Conservation (phyloP, 2,113 vertebrate genomes). For the Seriola dumerili region DNA sequence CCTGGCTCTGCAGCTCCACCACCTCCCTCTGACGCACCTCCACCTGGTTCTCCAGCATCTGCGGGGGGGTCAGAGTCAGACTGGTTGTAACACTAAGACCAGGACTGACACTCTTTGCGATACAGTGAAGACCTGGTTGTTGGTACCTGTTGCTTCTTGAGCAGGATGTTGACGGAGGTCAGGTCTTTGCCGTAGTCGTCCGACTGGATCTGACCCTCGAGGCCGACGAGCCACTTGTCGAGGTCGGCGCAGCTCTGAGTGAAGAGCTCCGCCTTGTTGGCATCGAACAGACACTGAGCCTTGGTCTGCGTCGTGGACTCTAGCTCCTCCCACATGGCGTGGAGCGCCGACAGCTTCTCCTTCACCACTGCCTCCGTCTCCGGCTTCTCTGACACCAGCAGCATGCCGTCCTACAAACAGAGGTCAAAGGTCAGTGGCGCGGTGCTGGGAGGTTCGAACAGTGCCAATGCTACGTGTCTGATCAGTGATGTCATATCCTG, state of each 20-base stretch:
- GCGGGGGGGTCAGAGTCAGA: background rate
- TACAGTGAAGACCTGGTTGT: too few species aligned
- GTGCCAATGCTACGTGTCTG: too few species aligned
- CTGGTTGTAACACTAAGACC: too few species aligned
- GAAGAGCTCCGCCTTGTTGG: slow-evolving; percentile 97
- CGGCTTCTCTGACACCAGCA: slow-evolving; percentile 95
- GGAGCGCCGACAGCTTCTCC: slow-evolving; percentile 91
- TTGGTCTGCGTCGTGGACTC: slow-evolving; percentile 97
- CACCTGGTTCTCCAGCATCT: slow-evolving; percentile 99
- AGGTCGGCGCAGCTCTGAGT: slow-evolving; percentile 97
- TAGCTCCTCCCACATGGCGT: slow-evolving; percentile 92
- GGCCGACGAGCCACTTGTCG: slow-evolving; percentile 93
- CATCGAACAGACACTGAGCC: slow-evolving; percentile 96
- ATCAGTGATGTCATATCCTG: too few species aligned
- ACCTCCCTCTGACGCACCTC: slow-evolving; percentile 96
- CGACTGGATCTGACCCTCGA: slow-evolving; percentile 96
- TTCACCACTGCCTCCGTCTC: slow-evolving; percentile 92
- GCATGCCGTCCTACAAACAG: slow-evolving; percentile 88
- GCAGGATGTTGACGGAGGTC: slow-evolving; percentile 96
- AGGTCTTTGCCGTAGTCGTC: slow-evolving; percentile 98
- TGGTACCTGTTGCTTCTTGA: slow-evolving; percentile 95
- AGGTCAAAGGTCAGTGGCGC: background rate
- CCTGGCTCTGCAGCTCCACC: slow-evolving; percentile 94
- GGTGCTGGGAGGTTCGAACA: background rate
- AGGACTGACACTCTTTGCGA: too few species aligned